phyloP scores from a whole-genome alignment of 2,113 vertebrate species.

The Erpornis zantholeuca region DNA sequence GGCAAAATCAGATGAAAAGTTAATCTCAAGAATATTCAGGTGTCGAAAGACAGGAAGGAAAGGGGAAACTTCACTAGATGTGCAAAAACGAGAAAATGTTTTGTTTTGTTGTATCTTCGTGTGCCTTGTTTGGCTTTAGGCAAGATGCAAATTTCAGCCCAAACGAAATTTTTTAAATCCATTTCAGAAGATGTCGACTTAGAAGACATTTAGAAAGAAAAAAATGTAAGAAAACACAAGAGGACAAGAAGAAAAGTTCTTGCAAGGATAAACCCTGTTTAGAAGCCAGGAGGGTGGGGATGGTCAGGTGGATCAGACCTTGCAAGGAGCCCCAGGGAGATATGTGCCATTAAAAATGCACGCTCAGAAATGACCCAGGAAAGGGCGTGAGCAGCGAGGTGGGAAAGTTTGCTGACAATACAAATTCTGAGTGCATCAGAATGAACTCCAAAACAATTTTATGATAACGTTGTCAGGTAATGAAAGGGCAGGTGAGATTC shows the following conservation, averaged over 20 bases:
- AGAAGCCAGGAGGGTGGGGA: neutral
- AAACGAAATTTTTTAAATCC: neutral
- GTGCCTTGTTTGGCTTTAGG: neutral
- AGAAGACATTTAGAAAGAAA: neutral
- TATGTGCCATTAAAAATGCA: constrained; percentile 4
- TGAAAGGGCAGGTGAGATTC: neutral
- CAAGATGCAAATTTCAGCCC: neutral
- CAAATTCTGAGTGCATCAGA: neutral
- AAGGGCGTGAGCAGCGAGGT: neutral
- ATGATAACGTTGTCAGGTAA: neutral
- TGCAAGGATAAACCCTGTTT: neutral
- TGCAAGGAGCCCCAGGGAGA: neutral
- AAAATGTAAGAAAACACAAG: neutral
- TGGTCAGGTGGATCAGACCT: neutral
- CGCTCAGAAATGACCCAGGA: neutral
- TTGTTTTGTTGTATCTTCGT: neutral
- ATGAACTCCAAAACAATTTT: constrained; percentile 30
- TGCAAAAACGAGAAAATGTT: neutral
- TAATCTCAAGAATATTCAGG: neutral
- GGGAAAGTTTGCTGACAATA: constrained; percentile 11
- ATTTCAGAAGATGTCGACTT: neutral
- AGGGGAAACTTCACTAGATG: neutral
- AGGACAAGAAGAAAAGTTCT: neutral
- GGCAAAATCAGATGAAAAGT: neutral
- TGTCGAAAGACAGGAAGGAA: constrained; percentile 1